These are phyloP conservation scores for Sebastes wilsoni DNA, from an alignment of 2,797 vertebrate species.

Conservation along the genomic window DNA sequence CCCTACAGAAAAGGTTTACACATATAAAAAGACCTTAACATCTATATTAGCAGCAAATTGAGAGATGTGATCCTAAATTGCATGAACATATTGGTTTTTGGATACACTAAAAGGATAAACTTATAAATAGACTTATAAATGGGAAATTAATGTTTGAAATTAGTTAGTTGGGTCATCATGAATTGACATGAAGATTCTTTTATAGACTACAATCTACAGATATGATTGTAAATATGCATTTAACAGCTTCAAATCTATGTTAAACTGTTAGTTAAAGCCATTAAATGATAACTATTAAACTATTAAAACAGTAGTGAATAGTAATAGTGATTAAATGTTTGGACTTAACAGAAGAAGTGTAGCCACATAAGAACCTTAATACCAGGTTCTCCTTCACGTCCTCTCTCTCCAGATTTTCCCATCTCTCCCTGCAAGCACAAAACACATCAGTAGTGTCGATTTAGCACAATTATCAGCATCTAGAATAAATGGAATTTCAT, in stretches of 20 bases:
- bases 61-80: background rate
- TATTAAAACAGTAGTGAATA: background rate
- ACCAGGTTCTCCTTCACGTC: conserved; percentile 84
- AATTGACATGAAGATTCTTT: background rate
- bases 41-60: background rate
- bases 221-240: background rate
- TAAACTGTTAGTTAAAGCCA: background rate
- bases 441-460: background rate
- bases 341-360: conserved; percentile 39
- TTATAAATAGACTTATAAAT: background rate
- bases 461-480: background rate
- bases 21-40: background rate
- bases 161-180: background rate
- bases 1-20: conserved; percentile 66
- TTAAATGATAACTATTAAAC: background rate
- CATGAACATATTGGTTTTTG: background rate
- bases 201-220: background rate
- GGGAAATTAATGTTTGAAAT: background rate
- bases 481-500: background rate
- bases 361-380: conserved; percentile 84
- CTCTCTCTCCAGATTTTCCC: conserved; percentile 78
- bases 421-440: conserved; percentile 76
- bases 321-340: background rate
- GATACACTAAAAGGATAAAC: background rate
- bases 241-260: background rate